Conservation (phyloP, 2,797 vertebrate genomes). For the Poeciliopsis turneri region DNA sequence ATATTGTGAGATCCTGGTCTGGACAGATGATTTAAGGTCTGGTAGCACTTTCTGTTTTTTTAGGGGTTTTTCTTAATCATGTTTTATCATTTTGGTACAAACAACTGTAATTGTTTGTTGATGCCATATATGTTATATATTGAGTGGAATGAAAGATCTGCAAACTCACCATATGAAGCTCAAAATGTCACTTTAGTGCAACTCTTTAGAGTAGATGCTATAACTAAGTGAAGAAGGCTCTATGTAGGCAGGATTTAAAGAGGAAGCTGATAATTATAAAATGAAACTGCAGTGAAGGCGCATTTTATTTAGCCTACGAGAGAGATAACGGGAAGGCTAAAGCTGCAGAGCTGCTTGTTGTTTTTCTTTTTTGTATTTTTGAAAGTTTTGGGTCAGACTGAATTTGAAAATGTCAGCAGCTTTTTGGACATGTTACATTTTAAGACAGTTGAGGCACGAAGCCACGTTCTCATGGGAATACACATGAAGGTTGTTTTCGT, state of each 20-base stretch:
- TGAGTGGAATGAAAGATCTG: background rate
- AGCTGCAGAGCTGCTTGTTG: background rate
- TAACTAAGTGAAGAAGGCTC: background rate
- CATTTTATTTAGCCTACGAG: background rate
- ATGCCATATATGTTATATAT: background rate
- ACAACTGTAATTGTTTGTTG: background rate
- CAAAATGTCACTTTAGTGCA: background rate
- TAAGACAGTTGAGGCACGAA: background rate
- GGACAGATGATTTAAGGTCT: background rate
- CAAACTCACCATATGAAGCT: background rate
- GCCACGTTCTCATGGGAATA: background rate
- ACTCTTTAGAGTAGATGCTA: background rate
- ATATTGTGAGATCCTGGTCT: background rate
- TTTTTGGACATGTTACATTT: background rate
- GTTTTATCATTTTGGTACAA: background rate
- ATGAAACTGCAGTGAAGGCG: background rate
- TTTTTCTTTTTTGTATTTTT: conserved; percentile 18
- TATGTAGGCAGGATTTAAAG: background rate
- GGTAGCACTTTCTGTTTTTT: background rate
- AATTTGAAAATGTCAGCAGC: background rate
- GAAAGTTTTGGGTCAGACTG: conserved; percentile 9
- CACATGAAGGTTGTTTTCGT: background rate
- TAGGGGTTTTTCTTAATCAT: background rate
- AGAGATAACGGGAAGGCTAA: background rate
- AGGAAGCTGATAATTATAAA: background rate